Percentiles rank a stretch among this genome's conserved stretches.
These are phyloP conservation scores for Todiramphus saurophagus DNA, from an alignment of 2,113 vertebrate genomes.

Conservation along the genomic window DNA sequence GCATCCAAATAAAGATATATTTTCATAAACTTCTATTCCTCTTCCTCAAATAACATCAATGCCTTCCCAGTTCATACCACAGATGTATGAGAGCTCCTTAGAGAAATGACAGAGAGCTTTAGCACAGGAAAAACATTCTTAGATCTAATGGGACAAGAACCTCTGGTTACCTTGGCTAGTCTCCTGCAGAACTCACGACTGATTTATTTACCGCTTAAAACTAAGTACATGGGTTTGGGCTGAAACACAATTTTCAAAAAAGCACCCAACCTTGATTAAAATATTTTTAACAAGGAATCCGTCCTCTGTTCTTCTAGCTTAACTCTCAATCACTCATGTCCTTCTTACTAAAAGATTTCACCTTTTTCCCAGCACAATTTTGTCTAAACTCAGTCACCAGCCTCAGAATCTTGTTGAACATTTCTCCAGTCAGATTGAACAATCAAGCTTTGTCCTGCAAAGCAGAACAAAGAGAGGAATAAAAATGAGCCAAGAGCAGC, in stretches of 20 bases:
- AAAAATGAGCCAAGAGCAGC: background rate
- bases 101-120: background rate
- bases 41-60: background rate
- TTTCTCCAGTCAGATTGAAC: background rate
- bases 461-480: background rate
- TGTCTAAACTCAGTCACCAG: background rate
- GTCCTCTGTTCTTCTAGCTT: background rate
- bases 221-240: background rate
- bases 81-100: background rate
- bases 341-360: background rate
- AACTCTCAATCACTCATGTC: rapidly evolving
- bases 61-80: background rate
- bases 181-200: background rate
- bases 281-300: background rate
- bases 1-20: background rate
- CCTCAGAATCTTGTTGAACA: background rate
- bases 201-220: background rate
- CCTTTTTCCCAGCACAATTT: background rate
- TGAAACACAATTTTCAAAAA: background rate
- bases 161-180: background rate
- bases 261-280: background rate
- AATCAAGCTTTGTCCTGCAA: background rate
- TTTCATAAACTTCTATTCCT: background rate
- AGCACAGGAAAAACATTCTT: background rate
- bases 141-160: background rate